Percentiles rank a stretch among this genome's conserved stretches.
phyloP scores from a whole-genome alignment of 2,888 invertebrate genomes.

The Campoletis raptor region DNA sequence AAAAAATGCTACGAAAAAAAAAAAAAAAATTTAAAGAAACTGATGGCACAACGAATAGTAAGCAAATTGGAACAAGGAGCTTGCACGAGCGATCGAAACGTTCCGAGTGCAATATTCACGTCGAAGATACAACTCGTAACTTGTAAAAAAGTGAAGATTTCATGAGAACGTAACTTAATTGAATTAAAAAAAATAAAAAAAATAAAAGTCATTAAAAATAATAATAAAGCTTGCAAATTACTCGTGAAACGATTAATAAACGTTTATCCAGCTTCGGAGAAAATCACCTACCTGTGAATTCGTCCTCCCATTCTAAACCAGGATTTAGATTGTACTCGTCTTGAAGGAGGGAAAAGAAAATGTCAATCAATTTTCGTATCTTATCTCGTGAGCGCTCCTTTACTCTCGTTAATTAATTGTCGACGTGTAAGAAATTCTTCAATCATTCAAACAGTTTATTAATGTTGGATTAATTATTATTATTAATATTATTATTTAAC shows the following conservation, averaged over 20 bases:
- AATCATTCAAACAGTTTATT: not conserved
- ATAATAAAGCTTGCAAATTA: slow-evolving; percentile 68
- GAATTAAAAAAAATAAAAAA: slow-evolving; percentile 53
- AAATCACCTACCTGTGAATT: slow-evolving; percentile 98
- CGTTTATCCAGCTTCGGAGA: slow-evolving; percentile 78
- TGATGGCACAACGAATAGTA: slow-evolving; percentile 47
- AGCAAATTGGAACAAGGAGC: slow-evolving; percentile 41
- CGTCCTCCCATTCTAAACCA: slow-evolving; percentile 99
- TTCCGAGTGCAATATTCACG: slow-evolving; percentile 52
- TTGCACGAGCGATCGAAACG: slow-evolving; percentile 5
- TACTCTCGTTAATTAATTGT: slow-evolving; percentile 71
- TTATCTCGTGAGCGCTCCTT: slow-evolving; percentile 76
- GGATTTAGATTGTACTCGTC: slow-evolving; percentile 99
- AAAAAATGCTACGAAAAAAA: slow-evolving; percentile 38
- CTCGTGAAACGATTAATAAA: slow-evolving; percentile 69
- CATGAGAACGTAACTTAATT: slow-evolving; percentile 61
- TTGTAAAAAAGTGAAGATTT: slow-evolving; percentile 45
- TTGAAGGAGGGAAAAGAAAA: slow-evolving; percentile 90
- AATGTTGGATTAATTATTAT: not conserved
- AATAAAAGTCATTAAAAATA: slow-evolving; percentile 44
- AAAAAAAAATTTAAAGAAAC: too few species aligned
- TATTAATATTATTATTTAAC: not conserved
- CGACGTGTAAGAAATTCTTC: slow-evolving; percentile 63
- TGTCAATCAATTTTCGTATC: slow-evolving; percentile 85
- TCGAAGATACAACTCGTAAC: slow-evolving; percentile 12